Conservation (phyloP, 2,113 vertebrate genomes). For the Chrysochloris asiatica region DNA sequence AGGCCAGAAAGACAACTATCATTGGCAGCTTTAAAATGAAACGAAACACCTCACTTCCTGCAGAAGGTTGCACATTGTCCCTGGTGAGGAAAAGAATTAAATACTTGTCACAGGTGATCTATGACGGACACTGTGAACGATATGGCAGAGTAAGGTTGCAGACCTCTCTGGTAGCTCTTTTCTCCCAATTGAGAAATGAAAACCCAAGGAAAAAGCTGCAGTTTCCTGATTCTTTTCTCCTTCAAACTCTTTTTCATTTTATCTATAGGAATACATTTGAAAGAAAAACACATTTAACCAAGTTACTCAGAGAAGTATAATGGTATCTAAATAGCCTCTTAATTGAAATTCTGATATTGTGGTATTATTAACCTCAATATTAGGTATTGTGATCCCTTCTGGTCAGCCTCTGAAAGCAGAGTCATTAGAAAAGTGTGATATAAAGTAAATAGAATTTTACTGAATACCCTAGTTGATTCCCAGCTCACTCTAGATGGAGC, state of each 20-base stretch:
- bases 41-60: constrained; percentile 56
- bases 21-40: constrained; percentile 75
- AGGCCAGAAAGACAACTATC: constrained; percentile 68
- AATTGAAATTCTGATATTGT: background rate
- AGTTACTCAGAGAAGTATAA: background rate
- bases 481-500: background rate
- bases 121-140: constrained; percentile 65
- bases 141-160: constrained; percentile 56
- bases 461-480: background rate
- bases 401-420: background rate
- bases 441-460: background rate
- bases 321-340: background rate
- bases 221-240: constrained; percentile 14
- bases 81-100: constrained; percentile 74
- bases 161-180: constrained; percentile 56
- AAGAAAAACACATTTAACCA: constrained; percentile 18
- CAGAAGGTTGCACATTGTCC: constrained; percentile 70
- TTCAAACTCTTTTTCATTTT: constrained; percentile 31
- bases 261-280: constrained; percentile 7
- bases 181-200: constrained; percentile 66
- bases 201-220: constrained; percentile 59
- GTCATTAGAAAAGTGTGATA: background rate
- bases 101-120: constrained; percentile 77
- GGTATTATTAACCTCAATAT: background rate
- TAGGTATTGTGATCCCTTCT: background rate